phyloP scores from a whole-genome alignment of 2,888 invertebrate species.

The Chrysolina oricalcia region DNA sequence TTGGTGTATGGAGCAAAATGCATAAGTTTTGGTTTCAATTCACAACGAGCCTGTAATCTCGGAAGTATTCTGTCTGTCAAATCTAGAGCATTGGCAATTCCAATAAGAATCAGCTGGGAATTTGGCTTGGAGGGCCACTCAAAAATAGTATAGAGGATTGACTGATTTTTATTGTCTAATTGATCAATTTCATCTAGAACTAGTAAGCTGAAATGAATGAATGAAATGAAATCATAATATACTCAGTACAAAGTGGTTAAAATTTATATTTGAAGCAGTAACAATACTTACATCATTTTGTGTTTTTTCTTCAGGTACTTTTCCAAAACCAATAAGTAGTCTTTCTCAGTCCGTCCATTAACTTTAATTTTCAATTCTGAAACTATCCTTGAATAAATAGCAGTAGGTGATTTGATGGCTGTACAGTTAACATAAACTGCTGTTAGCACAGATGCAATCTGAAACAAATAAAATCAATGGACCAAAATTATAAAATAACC shows the following conservation, averaged over 20 bases:
- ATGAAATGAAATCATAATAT: too few species aligned
- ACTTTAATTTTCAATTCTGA: conserved; percentile 80
- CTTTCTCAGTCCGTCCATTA: conserved; percentile 78
- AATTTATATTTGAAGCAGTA: not conserved
- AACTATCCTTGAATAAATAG: conserved; percentile 86
- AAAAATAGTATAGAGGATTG: conserved; percentile 93
- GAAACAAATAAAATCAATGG: conserved; percentile 26
- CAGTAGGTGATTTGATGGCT: conserved; percentile 86
- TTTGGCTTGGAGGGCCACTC: conserved; percentile 88
- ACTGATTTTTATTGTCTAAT: conserved; percentile 86
- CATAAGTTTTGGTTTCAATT: conserved; percentile 83
- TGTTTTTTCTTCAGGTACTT: conserved; percentile 79
- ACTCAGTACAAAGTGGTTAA: not conserved
- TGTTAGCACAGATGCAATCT: conserved; percentile 75
- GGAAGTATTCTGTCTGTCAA: conserved; percentile 93
- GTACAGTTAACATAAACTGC: conserved; percentile 91
- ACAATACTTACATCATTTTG: conserved; percentile 81
- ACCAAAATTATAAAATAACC: not conserved
- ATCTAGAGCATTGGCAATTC: conserved; percentile 96
- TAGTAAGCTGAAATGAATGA: conserved; percentile 79
- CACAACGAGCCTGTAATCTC: conserved; percentile 85
- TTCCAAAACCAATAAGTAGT: conserved; percentile 79
- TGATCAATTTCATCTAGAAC: conserved; percentile 98
- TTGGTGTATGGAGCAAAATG: conserved; percentile 95
- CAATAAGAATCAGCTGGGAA: conserved; percentile 86